Evolutionary conservation across 2,113 vertebrate species (phyloP), one percentile per base, ranked within the genome.

Genomic region (Macrotis lagotis): DNA sequence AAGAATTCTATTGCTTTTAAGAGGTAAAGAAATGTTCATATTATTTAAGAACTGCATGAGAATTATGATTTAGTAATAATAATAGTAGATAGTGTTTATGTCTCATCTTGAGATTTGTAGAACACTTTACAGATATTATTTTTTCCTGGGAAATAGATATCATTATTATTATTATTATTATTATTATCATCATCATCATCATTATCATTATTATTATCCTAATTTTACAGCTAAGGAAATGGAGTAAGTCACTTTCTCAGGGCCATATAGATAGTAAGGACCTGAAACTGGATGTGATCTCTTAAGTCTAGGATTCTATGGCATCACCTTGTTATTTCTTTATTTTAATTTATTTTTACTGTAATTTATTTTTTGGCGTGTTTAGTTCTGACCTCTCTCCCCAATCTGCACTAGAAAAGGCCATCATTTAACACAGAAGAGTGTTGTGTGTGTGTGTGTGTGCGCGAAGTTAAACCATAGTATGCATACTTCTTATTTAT

Each of bases 141-240:
- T 93, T 26, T 19, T 48, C 91, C 48, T 51, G 88, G 11, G 49
- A 93, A 49, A 1, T n/a, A 48, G 48, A 5, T 93, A 4, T 14
- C 74, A 53, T 2, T 66, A 12, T 22, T 47, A 50, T 52, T n/a
- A n/a, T n/a, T n/a, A n/a, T n/a, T n/a, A n/a, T n/a, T n/a, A n/a
- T n/a, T n/a, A n/a, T n/a, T n/a, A n/a, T n/a, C n/a, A n/a, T n/a
- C n/a, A n/a, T n/a, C n/a, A n/a, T n/a, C n/a, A n/a, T n/a, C n/a
- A n/a, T n/a, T n/a, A n/a, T n/a, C n/a, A n/a, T 14, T 88, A 53
- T 2, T 66, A 12, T 22, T 47, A 50, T 52, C 47, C 92, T 96
- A 48, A n/a, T 95, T 95, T 92, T 92, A 26, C 44, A 92, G 50
- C 8, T 94, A 59, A 48, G 89, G 25, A 95, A 91, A 25, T 28